Evolutionary conservation across 2,113 vertebrate genomes (phyloP).

Genomic region (Oreotrochilus melanogaster): DNA sequence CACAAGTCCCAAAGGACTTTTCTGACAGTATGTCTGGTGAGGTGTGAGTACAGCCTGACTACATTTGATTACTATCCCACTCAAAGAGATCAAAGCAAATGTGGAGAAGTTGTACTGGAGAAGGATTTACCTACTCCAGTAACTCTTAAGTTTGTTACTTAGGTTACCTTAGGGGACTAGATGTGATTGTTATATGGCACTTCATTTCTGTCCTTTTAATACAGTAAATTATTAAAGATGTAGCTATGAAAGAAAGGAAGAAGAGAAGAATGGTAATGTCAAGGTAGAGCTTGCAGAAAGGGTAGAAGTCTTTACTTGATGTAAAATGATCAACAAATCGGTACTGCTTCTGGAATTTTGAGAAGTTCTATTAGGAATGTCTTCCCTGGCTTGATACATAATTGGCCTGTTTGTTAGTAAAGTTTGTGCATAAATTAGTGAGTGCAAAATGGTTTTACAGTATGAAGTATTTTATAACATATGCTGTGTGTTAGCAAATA

Average conservation of each 20-base stretch:
- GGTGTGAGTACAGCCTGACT: background rate
- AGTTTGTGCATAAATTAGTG: background rate
- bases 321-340: background rate
- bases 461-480: background rate
- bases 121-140: background rate
- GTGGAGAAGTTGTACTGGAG: background rate
- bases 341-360: background rate
- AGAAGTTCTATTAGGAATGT: background rate
- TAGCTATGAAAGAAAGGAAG: background rate
- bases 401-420: background rate
- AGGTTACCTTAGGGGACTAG: background rate
- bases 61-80: background rate
- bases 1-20: background rate
- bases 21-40: background rate
- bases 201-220: background rate
- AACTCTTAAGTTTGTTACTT: background rate
- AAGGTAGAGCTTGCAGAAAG: background rate
- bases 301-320: background rate
- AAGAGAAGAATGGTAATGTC: background rate
- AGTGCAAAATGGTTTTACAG: background rate
- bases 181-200: background rate
- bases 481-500: background rate
- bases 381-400: background rate
- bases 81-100: background rate
- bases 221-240: background rate